A percentile compares a stretch with the other conserved stretches of the same genome.
phyloP scores from a whole-genome alignment of 2,113 vertebrate species.

The Zingel zingel region DNA sequence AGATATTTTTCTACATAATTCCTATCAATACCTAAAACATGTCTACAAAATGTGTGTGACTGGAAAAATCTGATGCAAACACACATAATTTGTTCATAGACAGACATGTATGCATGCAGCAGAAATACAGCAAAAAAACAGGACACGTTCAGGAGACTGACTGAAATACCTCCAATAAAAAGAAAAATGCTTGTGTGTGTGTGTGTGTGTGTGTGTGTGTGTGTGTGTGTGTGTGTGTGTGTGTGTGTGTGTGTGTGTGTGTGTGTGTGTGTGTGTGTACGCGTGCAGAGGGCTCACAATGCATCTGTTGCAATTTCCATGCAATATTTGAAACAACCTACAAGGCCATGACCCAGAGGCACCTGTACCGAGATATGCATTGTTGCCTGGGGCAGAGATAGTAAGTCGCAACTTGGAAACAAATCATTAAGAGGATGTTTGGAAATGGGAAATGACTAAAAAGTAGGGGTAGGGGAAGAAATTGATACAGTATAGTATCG shows the following conservation, averaged over 20 bases:
- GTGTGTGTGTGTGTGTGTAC: not conserved
- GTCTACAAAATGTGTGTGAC: not conserved
- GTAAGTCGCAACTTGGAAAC: not conserved
- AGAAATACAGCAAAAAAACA: not conserved
- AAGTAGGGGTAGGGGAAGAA: not conserved
- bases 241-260: not conserved
- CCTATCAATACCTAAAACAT: not conserved
- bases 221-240: not conserved
- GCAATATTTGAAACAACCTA: conserved; percentile 48
- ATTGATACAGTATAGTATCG: too few species aligned
- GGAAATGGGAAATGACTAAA: not conserved
- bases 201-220: not conserved
- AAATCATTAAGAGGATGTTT: not conserved
- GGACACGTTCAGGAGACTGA: not conserved
- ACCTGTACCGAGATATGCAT: conserved; percentile 1
- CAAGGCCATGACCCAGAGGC: conserved; percentile 45
- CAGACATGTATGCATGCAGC: not conserved
- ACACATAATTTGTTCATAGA: not conserved
- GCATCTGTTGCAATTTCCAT: conserved; percentile 49
- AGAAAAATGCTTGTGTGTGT: too few species aligned
- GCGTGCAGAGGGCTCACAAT: conserved; percentile 1
- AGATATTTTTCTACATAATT: not conserved
- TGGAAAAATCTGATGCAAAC: not conserved
- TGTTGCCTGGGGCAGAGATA: conserved; percentile 24
- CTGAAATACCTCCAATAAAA: not conserved